A percentile compares a stretch with the other conserved stretches of the same genome.
Conservation (phyloP, 2,113 vertebrate genomes). For the Clarias macrocephalus region DNA sequence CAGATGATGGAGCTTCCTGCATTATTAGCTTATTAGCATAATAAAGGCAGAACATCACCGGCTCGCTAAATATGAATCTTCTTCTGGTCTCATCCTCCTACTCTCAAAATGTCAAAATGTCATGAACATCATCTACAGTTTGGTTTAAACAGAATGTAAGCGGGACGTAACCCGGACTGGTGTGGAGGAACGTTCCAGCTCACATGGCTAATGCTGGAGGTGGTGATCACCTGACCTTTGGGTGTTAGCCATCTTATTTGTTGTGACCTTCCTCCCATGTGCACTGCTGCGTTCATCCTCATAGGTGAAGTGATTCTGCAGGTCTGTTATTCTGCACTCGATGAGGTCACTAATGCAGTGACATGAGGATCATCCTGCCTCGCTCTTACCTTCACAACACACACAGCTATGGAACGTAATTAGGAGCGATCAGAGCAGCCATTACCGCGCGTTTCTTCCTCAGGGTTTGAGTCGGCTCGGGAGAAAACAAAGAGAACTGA, state of each 20-base stretch:
- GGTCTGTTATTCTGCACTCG: constrained; percentile 4
- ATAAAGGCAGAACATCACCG: not conserved
- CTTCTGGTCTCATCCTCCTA: not conserved
- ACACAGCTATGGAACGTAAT: constrained; percentile 16
- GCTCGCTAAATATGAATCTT: not conserved
- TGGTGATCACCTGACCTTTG: not conserved
- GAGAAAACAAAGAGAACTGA: constrained; percentile 40
- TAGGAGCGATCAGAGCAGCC: not conserved
- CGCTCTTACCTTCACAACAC: not conserved
- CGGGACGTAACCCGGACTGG: not conserved
- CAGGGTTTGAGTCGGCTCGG: constrained; percentile 7
- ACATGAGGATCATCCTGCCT: constrained; percentile 6
- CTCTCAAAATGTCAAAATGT: not conserved
- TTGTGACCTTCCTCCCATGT: not conserved
- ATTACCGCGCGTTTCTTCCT: constrained; percentile 1
- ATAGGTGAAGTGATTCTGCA: constrained; percentile 3
- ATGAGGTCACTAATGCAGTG: constrained; percentile 34
- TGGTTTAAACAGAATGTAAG: not conserved
- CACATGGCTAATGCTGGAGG: not conserved
- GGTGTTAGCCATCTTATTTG: not conserved
- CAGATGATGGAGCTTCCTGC: not conserved
- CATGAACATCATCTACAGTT: not conserved
- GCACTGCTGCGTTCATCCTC: not conserved
- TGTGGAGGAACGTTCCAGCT: not conserved
- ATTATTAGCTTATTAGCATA: not conserved